These are phyloP conservation scores for Stigmatopora nigra DNA, from an alignment of 2,113 vertebrate species.

Conservation along the genomic window DNA sequence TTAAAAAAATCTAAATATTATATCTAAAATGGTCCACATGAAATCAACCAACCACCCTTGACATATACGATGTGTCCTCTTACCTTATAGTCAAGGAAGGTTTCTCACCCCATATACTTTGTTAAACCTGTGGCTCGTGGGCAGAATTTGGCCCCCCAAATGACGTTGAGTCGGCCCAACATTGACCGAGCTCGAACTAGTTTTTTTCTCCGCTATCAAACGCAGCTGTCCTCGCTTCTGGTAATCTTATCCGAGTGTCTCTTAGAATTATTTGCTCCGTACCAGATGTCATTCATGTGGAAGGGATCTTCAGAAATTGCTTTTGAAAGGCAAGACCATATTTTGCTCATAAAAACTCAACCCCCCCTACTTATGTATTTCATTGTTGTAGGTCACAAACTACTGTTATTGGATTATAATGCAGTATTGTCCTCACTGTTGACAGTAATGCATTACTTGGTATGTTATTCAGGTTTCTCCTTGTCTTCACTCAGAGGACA, in stretches of 20 bases:
- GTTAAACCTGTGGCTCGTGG: too few relatives aligned
- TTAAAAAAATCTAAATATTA: too few relatives aligned
- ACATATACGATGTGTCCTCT: too few relatives aligned
- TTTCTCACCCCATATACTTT: too few relatives aligned
- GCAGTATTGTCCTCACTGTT: constrained; percentile 6
- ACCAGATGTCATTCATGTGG: constrained; percentile 24
- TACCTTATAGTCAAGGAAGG: too few relatives aligned
- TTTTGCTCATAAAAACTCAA: neutral
- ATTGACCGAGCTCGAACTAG: neutral
- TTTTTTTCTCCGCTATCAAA: constrained; percentile 33
- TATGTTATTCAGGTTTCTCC: constrained; percentile 4
- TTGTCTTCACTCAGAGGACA: neutral
- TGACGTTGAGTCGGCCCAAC: constrained; percentile 6
- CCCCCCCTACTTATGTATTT: neutral
- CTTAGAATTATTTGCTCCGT: constrained; percentile 44
- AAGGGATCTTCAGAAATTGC: neutral
- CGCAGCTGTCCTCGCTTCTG: constrained; percentile 41
- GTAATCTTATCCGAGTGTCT: constrained; percentile 25
- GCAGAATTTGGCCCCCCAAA: neutral
- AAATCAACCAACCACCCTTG: too few relatives aligned
- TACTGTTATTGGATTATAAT: constrained; percentile 1
- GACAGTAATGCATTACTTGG: constrained; percentile 3
- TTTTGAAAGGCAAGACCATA: neutral
- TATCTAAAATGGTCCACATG: too few relatives aligned
- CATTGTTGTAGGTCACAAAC: constrained; percentile 2